Evolutionary conservation across 37 sponge, comb jelly and placozoan genomes (phyloP).

Genomic region (Eunapius fragilis): DNA sequence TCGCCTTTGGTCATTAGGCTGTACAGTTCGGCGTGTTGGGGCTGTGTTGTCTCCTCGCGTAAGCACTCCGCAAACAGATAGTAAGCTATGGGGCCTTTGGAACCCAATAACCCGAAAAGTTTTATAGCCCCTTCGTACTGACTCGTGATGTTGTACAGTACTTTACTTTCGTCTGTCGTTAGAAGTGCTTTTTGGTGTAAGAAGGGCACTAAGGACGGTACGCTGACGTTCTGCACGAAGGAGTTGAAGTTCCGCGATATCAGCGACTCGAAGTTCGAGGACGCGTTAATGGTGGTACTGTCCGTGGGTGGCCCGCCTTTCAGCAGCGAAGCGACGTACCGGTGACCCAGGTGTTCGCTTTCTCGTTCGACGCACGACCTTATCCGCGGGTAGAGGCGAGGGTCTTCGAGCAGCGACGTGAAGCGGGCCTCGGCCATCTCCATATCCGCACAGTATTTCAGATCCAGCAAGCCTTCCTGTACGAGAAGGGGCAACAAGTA

Average conservation of each 20-base stretch:
- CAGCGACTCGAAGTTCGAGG: neutral
- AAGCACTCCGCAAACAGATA: constrained; percentile 15
- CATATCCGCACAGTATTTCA: neutral
- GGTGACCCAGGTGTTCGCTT: constrained; percentile 4
- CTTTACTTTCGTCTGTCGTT: neutral
- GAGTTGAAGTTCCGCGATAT: neutral
- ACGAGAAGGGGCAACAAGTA: neutral
- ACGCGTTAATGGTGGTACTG: neutral
- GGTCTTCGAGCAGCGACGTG: neutral
- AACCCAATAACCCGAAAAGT: neutral
- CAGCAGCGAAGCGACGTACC: constrained; percentile 5
- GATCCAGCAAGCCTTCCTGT: constrained; percentile 11
- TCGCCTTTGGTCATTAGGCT: neutral
- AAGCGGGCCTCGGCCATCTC: neutral
- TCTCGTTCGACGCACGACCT: neutral
- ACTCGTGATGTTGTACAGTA: neutral
- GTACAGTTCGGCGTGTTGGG: constrained; percentile 12
- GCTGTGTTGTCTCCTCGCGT: constrained; percentile 9
- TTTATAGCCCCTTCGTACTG: neutral
- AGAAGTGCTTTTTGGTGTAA: neutral
- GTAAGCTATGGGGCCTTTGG: constrained; percentile 12
- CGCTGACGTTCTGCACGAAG: neutral
- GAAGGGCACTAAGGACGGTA: neutral
- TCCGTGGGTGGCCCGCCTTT: neutral
- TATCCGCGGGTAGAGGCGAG: neutral